Base-by-base conservation (phyloP, 2,888 invertebrate species). In the Clivina fossor region DNA sequence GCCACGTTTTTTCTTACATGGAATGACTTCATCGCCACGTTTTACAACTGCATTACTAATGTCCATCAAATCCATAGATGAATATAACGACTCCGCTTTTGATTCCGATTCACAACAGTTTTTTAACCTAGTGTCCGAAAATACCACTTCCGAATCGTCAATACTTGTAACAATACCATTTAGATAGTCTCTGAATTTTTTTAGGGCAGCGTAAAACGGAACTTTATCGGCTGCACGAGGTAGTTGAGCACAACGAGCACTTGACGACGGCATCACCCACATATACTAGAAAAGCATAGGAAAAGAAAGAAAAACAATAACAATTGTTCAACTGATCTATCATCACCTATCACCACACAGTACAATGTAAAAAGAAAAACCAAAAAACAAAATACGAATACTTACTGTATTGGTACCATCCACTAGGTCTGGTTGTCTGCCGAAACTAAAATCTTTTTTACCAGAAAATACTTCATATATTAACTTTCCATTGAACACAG, bases 221-320 rank as follows among this genome's bases (percentile, higher is more conserved):
- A 98, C 93, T 78, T 98, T 98, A 78, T 98, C 97, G 0, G 93
- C 91, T 15, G 96, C 95, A 64, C 96, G 83, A n/a, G 97, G 97
- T 64, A 97, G 79, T 75, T 97, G 96, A 30, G 97, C 94, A 78
- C 95, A 97, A 48, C 97, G 84, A 44, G 97, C 96, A 69, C 94
- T 95, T 46, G 96, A 96, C 50, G 96, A 97, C 61, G 97, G 97
- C 96, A 97, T 96, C 71, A 98, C 97, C 92, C 93, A 98, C 82
- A 96, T 92, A 74, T 92, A 89, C 95, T 96, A 80, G 9, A 78
- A 79, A 48, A 65, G 58, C 62, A n/a, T n/a, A n/a, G n/a, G n/a
- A n/a, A n/a, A n/a, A n/a, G n/a, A n/a, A n/a, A n/a, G n/a, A n/a
- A n/a, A n/a, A n/a, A n/a, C n/a, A n/a, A n/a, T n/a, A n/a, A n/a